Base-by-base conservation (phyloP, 2,797 vertebrate genomes). In the Tokudaia muenninki region DNA sequence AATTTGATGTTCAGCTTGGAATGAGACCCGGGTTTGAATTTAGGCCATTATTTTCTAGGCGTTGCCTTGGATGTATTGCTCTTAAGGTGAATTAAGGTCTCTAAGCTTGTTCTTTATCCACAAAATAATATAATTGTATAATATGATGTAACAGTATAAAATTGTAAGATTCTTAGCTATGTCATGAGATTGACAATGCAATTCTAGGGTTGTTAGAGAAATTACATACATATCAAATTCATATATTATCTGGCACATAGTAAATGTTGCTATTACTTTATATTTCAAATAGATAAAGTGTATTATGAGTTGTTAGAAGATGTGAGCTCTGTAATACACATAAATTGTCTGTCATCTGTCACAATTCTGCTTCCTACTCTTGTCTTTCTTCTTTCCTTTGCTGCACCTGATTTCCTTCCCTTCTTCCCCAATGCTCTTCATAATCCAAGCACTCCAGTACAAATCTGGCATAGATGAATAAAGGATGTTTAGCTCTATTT, bases 261-360 rank as follows among this genome's bases (percentile, higher is more conserved):
- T 88, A 74, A 79, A 55, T 96, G 2, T 59, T 84, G 13, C 24
- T 81, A 77, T 90, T 86, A 77, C 61, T 78, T 17, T 92, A 47
- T 90, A n/a, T 84, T 41, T 87, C 16, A 90, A 92, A 82, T 70
- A 14, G n/a, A 47, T 78, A 87, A 77, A 91, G 26, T 78, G 81
- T 31, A 19, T 77, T 26, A 75, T 63, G 90, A 19, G 29, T 52
- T 94, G 11, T 5, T 75, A 78, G 57, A 44, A 81, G 11, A 11
- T 81, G 5, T 57, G 84, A 89, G 74, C 91, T 13, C 34, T 75
- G 14, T 70, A 31, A 86, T 81, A 34, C 21, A 37, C 59, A n/a
- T 44, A 78, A 82, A 59, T 87, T 90, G 19, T 4, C 55, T 59
- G 9, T 31, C 72, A 74, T 47, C 50, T 50, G 57, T 24, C 90